Evolutionary conservation across 2,797 vertebrate species (phyloP), one percentile per base, ranked within the genome.

Genomic region (Leptodactylus fallax): DNA sequence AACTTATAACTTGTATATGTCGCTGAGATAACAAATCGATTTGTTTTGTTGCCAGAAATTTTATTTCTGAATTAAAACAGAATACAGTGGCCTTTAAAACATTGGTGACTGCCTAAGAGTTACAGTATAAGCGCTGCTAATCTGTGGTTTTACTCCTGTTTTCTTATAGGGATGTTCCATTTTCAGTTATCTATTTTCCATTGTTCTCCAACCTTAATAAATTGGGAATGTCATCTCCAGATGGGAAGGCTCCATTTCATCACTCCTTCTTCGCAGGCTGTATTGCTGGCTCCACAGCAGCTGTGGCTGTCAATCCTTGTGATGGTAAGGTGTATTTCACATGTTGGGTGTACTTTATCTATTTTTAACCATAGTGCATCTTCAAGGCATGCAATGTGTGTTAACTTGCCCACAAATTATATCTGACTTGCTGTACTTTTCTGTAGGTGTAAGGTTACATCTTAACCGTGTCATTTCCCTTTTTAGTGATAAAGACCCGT

Each of bases 211-310:
- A 97, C 90, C 88, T 97, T 84, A 96, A 97, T 91, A 90, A 88
- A 0, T 90, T 96, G 79, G 96, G 96, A 3, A 92, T 95, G 87
- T 92, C 92, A 6, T 91, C 93, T 7, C 90, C 92, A 0, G 91
- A 94, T 3, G 92, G 85, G 58, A 85, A 93, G 0, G 94, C 94
- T 0, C 96, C 96, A 1, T 95, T 96, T 89, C 95, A 95, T 72
- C 96, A 96, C 95, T 96, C 96, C 0, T 97, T 97, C 91, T 71
- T 96, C 6, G 94, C 96, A 0, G 96, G 96, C 77, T 96, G 96
- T 67, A 86, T 78, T 0, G 96, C 96, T 3, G 96, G 96, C 25
- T 96, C 95, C 2, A 91, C 92, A 0, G 96, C 96, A 76, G 96
- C 96, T 1, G 94, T 97, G 82, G 92, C 93, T 0, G 96, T 97